Evolutionary conservation across 2,113 vertebrate species (phyloP), one percentile per base, ranked within the genome.

Genomic region (Cryptomyrus ogoouensis): DNA sequence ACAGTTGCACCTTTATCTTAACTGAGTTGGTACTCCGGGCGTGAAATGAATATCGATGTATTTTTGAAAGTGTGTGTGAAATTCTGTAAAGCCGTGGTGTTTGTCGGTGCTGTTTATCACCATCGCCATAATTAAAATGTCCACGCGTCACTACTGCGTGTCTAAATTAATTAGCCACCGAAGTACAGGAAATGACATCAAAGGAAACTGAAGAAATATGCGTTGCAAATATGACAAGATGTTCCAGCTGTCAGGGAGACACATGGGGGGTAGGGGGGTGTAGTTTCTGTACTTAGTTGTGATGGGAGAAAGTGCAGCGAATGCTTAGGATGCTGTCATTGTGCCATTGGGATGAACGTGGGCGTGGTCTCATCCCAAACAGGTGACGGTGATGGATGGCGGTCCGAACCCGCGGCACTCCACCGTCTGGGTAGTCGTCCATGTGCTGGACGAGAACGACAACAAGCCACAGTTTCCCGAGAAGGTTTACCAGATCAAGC

Each of bases 391-490:
- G 70, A 97, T 96, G 0, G 98, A 99, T 52, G 97, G 98, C 0
- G 97, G 97, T 7, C 90, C 95, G 0, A 96, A 95, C 90, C 96
- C 98, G 1, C 96, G 92, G 91, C 97, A 98, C 6, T 98, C 97
- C 1, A 97, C 96, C 0, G 96, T 97, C 19, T 99, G 98, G 98
- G 97, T 99, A 88, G 96, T 98, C 88, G 95, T 99, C 39, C 96
- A 97, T 83, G 97, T 99, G 52, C 92, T 98, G 89, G 98, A 99
- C 93, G 98, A 99, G 94, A 99, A 99, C 1, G 98, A 99, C 92
- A 99, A 99, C 95, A 98, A 97, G 47, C 98, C 98, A 0, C 96
- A 96, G 70, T 99, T 99, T 92, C 97, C 97, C 0, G 97, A 99
- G 93, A 99, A 99, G 91, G 96, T 98, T 70, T 99, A 99, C 93